Evolutionary conservation across 2,113 vertebrate species (phyloP).

Genomic region (Zapus hudsonius): DNA sequence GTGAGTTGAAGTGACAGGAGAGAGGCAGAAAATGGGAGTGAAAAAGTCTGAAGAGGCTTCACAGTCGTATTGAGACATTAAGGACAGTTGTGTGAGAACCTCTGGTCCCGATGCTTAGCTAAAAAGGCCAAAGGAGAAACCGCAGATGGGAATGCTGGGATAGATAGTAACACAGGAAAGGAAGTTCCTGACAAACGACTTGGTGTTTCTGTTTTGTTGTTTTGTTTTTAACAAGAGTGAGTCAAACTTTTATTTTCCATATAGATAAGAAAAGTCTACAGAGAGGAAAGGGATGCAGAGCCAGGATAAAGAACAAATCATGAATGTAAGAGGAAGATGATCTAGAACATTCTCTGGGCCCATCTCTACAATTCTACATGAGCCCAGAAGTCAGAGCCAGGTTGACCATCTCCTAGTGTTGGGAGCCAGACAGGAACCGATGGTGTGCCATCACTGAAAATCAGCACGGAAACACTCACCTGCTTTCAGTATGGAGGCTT

Average conservation of each 20-base stretch:
- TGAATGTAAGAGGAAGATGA: neutral
- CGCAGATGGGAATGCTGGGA: neutral
- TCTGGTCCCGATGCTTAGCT: neutral
- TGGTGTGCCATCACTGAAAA: neutral
- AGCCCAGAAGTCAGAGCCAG: too few species aligned
- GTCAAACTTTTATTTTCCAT: neutral
- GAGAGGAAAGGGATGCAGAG: neutral
- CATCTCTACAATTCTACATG: neutral
- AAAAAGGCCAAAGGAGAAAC: neutral
- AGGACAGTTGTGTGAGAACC: neutral
- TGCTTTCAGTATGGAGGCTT: neutral
- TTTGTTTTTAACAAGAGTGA: neutral
- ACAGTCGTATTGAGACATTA: neutral
- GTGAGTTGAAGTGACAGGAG: neutral
- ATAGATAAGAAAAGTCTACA: neutral
- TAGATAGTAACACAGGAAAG: neutral
- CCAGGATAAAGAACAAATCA: neutral
- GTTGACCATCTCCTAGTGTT: neutral
- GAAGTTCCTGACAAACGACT: neutral
- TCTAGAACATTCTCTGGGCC: neutral
- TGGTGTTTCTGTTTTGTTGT: neutral
- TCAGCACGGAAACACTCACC: neutral
- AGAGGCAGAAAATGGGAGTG: neutral
- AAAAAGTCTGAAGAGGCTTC: neutral
- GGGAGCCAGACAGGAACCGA: neutral